These are phyloP conservation scores for Rhipidura dahli DNA, from an alignment of 2,113 vertebrate genomes.

Conservation along the genomic window DNA sequence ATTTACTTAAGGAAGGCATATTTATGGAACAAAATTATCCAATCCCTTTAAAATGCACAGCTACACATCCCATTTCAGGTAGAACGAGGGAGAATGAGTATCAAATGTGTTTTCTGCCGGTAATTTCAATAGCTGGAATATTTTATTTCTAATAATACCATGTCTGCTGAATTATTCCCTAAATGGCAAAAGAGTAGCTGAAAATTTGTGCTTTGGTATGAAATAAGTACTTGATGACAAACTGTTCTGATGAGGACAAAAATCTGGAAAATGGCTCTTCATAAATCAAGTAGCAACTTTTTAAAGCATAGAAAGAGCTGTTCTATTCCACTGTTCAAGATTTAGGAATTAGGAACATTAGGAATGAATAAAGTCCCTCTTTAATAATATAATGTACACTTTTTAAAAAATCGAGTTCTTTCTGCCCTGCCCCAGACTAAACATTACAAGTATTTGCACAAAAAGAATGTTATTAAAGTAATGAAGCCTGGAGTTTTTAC, in stretches of 20 bases:
- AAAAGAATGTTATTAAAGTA: not conserved
- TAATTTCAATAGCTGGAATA: not conserved
- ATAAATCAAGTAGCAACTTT: not conserved
- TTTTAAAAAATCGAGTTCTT: not conserved
- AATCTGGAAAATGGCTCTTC: constrained; percentile 19
- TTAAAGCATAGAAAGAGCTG: not conserved
- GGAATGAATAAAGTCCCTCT: not conserved
- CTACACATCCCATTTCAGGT: not conserved
- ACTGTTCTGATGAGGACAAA: not conserved
- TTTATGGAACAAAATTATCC: not conserved
- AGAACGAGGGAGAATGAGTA: not conserved
- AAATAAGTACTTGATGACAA: constrained; percentile 14
- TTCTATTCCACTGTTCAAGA: not conserved
- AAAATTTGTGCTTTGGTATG: not conserved
- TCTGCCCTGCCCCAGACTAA: not conserved
- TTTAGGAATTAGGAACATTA: not conserved
- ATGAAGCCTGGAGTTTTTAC: not conserved
- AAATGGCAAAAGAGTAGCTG: not conserved
- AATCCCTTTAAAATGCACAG: not conserved
- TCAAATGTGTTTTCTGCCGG: not conserved
- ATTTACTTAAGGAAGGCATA: not conserved
- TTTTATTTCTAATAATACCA: not conserved
- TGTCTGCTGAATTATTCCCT: not conserved
- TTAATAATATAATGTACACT: not conserved
- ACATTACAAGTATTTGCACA: not conserved